phyloP scores from a whole-genome alignment of 1,140 invertebrate species.

The Pogonomyrmex californicus region DNA sequence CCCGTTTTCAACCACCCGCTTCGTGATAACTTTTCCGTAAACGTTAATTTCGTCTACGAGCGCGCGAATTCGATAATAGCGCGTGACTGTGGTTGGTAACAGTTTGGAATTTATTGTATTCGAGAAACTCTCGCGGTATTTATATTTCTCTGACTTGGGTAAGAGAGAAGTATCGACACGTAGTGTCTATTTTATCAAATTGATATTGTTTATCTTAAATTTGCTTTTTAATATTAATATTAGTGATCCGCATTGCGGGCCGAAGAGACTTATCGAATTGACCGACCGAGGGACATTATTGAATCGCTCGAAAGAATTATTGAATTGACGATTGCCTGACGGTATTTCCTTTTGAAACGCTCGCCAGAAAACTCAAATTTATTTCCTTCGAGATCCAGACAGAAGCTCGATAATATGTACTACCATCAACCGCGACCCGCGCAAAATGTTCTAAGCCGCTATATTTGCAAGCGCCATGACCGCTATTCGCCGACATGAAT shows the following conservation, averaged over 20 bases:
- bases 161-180: background rate
- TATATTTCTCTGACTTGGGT: background rate
- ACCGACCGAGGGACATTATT: background rate
- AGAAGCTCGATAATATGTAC: conserved; percentile 36
- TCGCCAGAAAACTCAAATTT: background rate
- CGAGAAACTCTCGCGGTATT: conserved; percentile 11
- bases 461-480: conserved; percentile 56
- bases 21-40: conserved; percentile 30
- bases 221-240: conserved; percentile 14
- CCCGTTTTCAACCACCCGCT: conserved; percentile 17
- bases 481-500: conserved; percentile 61
- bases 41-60: conserved; percentile 49
- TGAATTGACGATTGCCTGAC: background rate
- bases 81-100: conserved; percentile 36
- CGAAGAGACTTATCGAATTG: background rate
- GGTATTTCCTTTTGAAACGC: background rate
- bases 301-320: background rate
- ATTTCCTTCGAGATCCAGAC: conserved; percentile 3
- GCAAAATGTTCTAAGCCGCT: conserved; percentile 40
- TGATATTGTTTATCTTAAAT: background rate
- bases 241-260: background rate
- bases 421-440: background rate
- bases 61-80: conserved; percentile 34
- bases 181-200: background rate
- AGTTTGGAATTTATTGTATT: conserved; percentile 17